These are phyloP conservation scores for Lagopus muta DNA, from an alignment of 2,113 vertebrate genomes.

Conservation along the genomic window DNA sequence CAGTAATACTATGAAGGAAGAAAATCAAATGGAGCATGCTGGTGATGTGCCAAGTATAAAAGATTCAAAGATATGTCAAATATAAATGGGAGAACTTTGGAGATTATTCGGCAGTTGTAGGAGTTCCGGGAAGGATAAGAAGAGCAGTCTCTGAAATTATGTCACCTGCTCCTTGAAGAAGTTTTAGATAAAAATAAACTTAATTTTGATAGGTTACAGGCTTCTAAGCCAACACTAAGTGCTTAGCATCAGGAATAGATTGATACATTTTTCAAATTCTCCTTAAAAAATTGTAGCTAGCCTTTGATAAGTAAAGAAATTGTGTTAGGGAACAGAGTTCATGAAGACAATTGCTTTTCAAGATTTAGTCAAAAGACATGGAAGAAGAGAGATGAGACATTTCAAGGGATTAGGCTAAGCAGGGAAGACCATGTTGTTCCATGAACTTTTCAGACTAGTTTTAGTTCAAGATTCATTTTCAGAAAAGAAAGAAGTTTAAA, in stretches of 20 bases:
- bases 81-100: neutral
- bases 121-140: neutral
- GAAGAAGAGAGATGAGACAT: neutral
- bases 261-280: neutral
- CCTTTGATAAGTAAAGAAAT: constrained; percentile 7
- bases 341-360: constrained; percentile 6
- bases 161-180: neutral
- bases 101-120: neutral
- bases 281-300: neutral
- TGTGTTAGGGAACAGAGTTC: neutral
- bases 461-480: neutral
- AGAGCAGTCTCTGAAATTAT: neutral
- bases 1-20: neutral
- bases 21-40: neutral
- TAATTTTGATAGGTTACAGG: neutral
- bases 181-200: neutral
- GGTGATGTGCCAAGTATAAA: neutral
- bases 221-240: neutral
- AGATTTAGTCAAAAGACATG: neutral
- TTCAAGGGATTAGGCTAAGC: neutral
- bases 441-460: neutral
- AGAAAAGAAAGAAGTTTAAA: neutral
- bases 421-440: neutral
- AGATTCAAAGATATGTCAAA: neutral
- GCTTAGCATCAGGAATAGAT: neutral